These are phyloP conservation scores for Drosophila miranda DNA, from an alignment of 1,140 invertebrate genomes.

Conservation along the genomic window DNA sequence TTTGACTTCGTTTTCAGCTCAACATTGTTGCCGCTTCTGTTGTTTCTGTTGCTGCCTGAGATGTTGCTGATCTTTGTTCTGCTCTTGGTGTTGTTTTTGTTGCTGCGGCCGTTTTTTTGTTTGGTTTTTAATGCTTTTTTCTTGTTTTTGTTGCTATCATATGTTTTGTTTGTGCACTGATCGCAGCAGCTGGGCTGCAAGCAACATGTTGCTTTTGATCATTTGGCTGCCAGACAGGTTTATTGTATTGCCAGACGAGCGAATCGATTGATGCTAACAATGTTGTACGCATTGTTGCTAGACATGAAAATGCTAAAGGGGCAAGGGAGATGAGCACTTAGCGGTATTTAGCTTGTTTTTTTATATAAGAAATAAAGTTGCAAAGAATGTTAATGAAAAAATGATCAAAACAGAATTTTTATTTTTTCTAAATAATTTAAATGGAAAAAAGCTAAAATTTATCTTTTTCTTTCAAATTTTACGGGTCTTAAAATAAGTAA, in stretches of 20 bases:
- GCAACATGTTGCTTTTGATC: constrained; percentile 24
- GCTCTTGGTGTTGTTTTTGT: background rate
- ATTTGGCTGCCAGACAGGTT: constrained; percentile 31
- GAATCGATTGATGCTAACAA: constrained; percentile 5
- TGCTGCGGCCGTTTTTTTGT: constrained; percentile 4
- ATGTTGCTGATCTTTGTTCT: too few species aligned
- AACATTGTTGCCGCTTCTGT: constrained; percentile 20
- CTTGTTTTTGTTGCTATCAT: constrained; percentile 8
- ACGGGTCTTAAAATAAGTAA: too few species aligned
- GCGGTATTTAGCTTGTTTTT: background rate
- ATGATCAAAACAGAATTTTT: too few species aligned
- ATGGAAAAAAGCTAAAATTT: too few species aligned
- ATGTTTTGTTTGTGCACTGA: constrained; percentile 30
- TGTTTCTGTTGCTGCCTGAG: constrained; percentile 11
- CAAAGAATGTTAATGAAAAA: too few species aligned
- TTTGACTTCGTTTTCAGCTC: constrained; percentile 5
- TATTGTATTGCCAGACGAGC: constrained; percentile 20
- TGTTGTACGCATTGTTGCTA: constrained; percentile 30
- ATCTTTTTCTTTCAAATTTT: too few species aligned
- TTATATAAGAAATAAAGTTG: too few species aligned
- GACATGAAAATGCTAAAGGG: constrained; percentile 10
- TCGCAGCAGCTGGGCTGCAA: constrained; percentile 33
- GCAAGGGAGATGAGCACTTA: constrained; percentile 10
- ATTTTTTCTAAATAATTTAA: too few species aligned
- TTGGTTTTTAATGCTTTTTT: constrained; percentile 11